Evolutionary conservation across 2,888 invertebrate genomes (phyloP).

Genomic region (Diadromus collaris): DNA sequence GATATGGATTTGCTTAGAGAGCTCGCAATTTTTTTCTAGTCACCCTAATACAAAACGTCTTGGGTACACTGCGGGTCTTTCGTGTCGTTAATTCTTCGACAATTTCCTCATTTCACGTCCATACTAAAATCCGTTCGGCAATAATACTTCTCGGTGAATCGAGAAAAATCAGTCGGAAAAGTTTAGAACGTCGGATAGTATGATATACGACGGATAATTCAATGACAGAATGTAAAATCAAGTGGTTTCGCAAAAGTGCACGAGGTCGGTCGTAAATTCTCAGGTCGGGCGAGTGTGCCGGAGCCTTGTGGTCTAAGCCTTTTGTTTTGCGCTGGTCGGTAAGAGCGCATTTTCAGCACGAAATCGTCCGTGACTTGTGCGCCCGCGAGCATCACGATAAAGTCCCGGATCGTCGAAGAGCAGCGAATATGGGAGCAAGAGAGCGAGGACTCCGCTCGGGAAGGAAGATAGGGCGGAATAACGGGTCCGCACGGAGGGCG

Average conservation of each 20-base stretch:
- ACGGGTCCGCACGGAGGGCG: conserved; percentile 43
- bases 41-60: not conserved
- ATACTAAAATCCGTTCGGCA: not conserved
- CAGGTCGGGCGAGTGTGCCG: conserved; percentile 18
- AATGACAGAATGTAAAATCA: conserved; percentile 51
- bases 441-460: conserved; percentile 40
- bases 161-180: not conserved
- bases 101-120: not conserved
- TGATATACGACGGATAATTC: conserved; percentile 53
- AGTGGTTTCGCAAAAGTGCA: conserved; percentile 30
- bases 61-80: not conserved
- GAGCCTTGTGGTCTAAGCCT: not conserved
- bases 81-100: conserved; percentile 1
- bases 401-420: conserved; percentile 39
- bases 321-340: conserved; percentile 29
- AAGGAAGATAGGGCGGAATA: conserved; percentile 34
- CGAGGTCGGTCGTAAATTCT: conserved; percentile 51
- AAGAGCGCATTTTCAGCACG: conserved; percentile 57
- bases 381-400: conserved; percentile 53
- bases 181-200: conserved; percentile 27
- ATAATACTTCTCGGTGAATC: conserved; percentile 7
- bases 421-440: conserved; percentile 19
- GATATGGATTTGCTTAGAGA: not conserved
- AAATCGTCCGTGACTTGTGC: conserved; percentile 63
- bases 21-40: not conserved